Evolutionary conservation across 2,888 invertebrate species (phyloP).

Genomic region (Agrochola macilenta): DNA sequence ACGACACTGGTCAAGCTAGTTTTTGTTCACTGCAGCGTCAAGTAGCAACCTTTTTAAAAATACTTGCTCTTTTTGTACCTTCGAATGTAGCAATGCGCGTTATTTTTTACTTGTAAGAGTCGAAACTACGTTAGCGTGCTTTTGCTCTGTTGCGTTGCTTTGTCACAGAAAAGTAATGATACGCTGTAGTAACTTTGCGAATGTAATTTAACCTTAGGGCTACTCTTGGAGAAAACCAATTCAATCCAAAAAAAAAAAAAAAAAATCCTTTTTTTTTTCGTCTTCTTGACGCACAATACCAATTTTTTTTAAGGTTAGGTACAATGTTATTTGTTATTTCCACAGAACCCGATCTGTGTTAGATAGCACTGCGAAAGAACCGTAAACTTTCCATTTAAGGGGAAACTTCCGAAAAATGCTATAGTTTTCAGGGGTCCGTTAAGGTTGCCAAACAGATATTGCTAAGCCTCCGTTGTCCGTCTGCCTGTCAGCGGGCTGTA

Average conservation of each 20-base stretch:
- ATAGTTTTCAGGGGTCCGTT: background rate
- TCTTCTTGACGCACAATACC: no score
- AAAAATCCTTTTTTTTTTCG: background rate
- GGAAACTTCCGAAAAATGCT: slow-evolving; percentile 6
- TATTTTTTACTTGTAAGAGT: slow-evolving; percentile 15
- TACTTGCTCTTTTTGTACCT: slow-evolving; percentile 32
- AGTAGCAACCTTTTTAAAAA: slow-evolving; percentile 31
- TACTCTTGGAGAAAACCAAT: background rate
- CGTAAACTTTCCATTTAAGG: slow-evolving; percentile 7
- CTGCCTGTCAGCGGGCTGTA: no score
- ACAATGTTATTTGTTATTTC: background rate
- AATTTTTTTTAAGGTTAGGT: background rate
- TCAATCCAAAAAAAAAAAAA: background rate
- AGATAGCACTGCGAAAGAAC: background rate
- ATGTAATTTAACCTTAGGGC: background rate
- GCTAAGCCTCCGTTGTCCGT: no score
- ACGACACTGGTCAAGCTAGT: slow-evolving; percentile 50
- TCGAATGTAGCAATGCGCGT: slow-evolving; percentile 20
- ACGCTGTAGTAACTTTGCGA: background rate
- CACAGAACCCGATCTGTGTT: background rate
- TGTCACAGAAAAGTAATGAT: background rate
- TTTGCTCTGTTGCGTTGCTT: background rate
- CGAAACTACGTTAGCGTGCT: background rate
- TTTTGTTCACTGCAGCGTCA: slow-evolving; percentile 42
- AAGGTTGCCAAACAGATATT: no score